Evolutionary conservation across 2,797 vertebrate species (phyloP).

Genomic region (Malurus leucopterus): DNA sequence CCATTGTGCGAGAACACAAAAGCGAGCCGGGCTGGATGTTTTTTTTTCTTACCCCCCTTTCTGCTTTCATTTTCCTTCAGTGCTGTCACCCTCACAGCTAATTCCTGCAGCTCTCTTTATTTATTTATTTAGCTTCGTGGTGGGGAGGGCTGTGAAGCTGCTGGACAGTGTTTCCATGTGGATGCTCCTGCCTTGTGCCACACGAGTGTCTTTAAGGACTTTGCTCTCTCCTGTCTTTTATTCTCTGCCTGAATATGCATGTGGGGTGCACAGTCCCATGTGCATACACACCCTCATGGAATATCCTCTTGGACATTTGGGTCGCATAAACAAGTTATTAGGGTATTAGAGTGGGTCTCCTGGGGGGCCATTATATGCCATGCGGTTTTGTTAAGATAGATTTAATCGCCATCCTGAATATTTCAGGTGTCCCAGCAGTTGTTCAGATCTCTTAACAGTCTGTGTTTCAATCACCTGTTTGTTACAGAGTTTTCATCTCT

Average conservation of each 20-base stretch:
- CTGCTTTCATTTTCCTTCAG: conserved; percentile 9
- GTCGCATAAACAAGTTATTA: neutral
- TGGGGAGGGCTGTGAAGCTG: neutral
- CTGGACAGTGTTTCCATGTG: neutral
- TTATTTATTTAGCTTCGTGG: neutral
- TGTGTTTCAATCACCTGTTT: neutral
- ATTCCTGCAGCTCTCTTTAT: conserved; percentile 3
- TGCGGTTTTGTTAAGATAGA: neutral
- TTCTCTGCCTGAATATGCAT: neutral
- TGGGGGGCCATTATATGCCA: neutral
- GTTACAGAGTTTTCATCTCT: neutral
- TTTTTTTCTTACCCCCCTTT: neutral
- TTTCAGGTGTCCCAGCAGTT: neutral
- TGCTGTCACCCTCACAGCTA: neutral
- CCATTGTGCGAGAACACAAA: conserved; percentile 46
- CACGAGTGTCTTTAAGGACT: rapidly evolving
- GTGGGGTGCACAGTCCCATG: neutral
- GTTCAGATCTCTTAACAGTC: neutral
- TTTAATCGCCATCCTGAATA: neutral
- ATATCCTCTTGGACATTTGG: neutral
- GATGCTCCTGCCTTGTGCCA: neutral
- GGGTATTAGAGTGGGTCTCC: neutral
- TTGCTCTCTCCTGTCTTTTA: neutral
- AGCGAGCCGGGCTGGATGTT: neutral
- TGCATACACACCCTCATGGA: neutral